Base-by-base conservation (phyloP, 2,888 invertebrate genomes). In the Melanargia galathea region DNA sequence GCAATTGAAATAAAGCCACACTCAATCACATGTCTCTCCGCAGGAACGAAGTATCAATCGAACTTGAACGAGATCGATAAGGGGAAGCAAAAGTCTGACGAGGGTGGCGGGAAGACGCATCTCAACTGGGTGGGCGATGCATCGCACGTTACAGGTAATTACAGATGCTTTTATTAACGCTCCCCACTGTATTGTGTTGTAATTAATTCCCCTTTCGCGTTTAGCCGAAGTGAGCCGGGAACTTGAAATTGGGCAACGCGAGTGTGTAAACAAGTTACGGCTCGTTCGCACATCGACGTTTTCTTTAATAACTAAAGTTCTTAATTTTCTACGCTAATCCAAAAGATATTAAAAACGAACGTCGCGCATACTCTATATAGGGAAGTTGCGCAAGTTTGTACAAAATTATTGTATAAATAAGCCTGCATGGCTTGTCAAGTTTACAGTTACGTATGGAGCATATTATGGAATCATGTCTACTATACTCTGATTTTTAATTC, bases 51-150 rank as follows among this genome's bases (percentile, higher is more conserved):
- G 83, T 95, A 95, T 83, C 94, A 94, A 87, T 95, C 95, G 71
- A 94, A 94, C 80, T 86, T 95, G 80, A 96, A 96, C 83, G 95
- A 95, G 87, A 95, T 95, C 80, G 95, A 94, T 83, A 95, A 95
- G 95, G 95, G 59, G 52, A 95, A 95, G 84, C 95, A 95, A 83
- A 95, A 95, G 87, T 93, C 94, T 64, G 92, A 92, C 76, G 94
- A 94, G 75, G 92, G 92, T 54, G 87, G 92, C 63, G 88, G 92
- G 74, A 92, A 92, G 76, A 84, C 86, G 70, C 89, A 90, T 73
- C 87, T 91, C 75, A 92, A 92, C 81, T 93, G 92, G 92, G 91
- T 92, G 67, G 89, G 88, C 64, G 88, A 88, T 65, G 87, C 89
- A 67, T 87, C 90, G 67, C 89, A 89, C 70, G 89, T 89, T 72